These are phyloP conservation scores for Tanytarsus gracilentus DNA, from an alignment of 2,888 invertebrate species.

Conservation along the genomic window DNA sequence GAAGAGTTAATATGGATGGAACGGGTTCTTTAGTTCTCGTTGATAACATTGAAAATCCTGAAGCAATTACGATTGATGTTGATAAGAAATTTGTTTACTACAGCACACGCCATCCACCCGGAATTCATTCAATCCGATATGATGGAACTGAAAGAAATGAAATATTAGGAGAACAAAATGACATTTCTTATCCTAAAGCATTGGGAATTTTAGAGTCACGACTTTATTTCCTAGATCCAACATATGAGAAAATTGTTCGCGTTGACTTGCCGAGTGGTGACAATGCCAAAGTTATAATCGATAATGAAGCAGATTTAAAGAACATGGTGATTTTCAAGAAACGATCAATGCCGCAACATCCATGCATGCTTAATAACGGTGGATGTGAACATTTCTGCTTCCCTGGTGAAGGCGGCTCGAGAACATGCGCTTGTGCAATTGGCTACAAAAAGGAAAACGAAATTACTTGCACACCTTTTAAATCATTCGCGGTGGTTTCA, in stretches of 20 bases:
- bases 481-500: slow-evolving; percentile 86
- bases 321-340: slow-evolving; percentile 83
- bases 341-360: slow-evolving; percentile 69
- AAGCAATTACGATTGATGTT: slow-evolving; percentile 77
- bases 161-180: slow-evolving; percentile 57
- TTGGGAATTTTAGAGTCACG: slow-evolving; percentile 72
- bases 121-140: slow-evolving; percentile 60
- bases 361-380: slow-evolving; percentile 77
- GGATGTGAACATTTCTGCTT: slow-evolving; percentile 93
- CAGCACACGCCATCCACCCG: slow-evolving; percentile 67
- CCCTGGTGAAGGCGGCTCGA: slow-evolving; percentile 64
- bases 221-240: slow-evolving; percentile 79
- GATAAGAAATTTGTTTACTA: slow-evolving; percentile 79
- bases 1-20: slow-evolving; percentile 90
- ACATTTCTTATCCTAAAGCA: slow-evolving; percentile 69
- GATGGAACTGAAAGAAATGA: slow-evolving; percentile 57
- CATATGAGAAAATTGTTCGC: slow-evolving; percentile 79
- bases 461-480: slow-evolving; percentile 66
- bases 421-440: slow-evolving; percentile 81
- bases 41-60: slow-evolving; percentile 62
- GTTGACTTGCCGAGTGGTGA: slow-evolving; percentile 73
- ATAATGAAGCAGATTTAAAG: slow-evolving; percentile 80
- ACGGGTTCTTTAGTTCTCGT: slow-evolving; percentile 63
- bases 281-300: slow-evolving; percentile 63
- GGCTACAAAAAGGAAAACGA: slow-evolving; percentile 77